A percentile compares a stretch with the other conserved stretches of the same genome.
These are phyloP conservation scores for Bombycilla garrulus DNA, from an alignment of 2,113 vertebrate genomes.

Conservation along the genomic window DNA sequence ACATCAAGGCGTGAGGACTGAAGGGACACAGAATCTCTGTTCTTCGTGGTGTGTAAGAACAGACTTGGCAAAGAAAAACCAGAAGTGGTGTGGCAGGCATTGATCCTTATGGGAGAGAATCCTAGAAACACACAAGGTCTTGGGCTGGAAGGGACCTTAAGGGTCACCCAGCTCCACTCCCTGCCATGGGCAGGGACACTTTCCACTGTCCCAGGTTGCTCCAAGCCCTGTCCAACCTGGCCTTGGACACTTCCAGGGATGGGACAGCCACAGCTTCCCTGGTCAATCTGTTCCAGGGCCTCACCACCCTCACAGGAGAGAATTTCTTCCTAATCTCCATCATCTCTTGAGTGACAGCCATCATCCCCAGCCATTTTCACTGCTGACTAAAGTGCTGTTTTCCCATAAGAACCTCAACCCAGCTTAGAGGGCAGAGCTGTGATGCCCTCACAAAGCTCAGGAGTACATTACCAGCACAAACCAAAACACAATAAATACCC, in stretches of 20 bases:
- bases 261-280: background rate
- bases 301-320: background rate
- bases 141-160: background rate
- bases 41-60: background rate
- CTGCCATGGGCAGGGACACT: background rate
- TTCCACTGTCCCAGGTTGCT: rapidly evolving
- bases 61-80: background rate
- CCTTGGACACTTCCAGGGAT: background rate
- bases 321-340: background rate
- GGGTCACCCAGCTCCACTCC: background rate
- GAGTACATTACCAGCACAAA: background rate
- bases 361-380: background rate
- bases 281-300: background rate
- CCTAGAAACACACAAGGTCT: background rate
- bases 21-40: background rate
- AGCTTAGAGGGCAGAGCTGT: background rate
- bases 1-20: background rate
- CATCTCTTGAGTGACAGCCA: background rate
- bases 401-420: background rate
- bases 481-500: background rate
- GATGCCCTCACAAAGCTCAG: background rate
- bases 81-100: background rate
- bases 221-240: background rate
- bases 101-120: background rate
- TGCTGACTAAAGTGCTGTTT: background rate